Conservation (phyloP, 2,113 vertebrate genomes). For the Periophthalmodon schlosseri region DNA sequence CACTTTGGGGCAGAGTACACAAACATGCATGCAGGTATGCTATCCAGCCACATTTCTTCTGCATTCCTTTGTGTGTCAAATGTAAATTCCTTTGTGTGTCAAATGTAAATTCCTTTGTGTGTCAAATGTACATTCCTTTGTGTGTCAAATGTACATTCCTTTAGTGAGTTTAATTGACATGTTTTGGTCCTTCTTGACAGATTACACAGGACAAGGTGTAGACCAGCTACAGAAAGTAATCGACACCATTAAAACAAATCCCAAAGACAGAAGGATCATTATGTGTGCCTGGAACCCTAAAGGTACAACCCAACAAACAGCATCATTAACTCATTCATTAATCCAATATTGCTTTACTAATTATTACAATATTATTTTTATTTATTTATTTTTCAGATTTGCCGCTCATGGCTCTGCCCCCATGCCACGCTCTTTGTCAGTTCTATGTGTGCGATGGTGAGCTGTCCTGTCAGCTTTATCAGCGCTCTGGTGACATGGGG, state of each 20-base stretch:
- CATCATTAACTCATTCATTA: neutral
- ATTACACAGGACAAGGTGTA: conserved; percentile 92
- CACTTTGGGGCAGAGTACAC: conserved; percentile 96
- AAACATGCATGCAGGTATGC: conserved; percentile 87
- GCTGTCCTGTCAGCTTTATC: conserved; percentile 95
- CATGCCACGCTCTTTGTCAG: conserved; percentile 94
- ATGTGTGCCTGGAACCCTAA: conserved; percentile 92
- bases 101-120: neutral
- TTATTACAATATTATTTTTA: neutral
- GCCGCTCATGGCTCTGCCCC: conserved; percentile 91
- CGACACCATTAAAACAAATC: conserved; percentile 89
- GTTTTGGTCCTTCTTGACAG: conserved; percentile 64
- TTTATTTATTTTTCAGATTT: conserved; percentile 80
- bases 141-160: neutral
- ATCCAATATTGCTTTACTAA: neutral
- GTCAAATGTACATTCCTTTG: neutral
- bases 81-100: neutral
- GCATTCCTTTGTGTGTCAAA: neutral
- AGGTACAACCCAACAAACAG: conserved; percentile 40
- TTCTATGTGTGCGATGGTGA: conserved; percentile 92
- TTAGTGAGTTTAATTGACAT: neutral
- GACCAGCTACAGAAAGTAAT: conserved; percentile 95
- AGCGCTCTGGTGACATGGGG: conserved; percentile 95
- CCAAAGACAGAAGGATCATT: conserved; percentile 94
- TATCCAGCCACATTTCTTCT: neutral